Evolutionary conservation across 1,140 invertebrate genomes (phyloP), one percentile per base, ranked within the genome.

Genomic region (Leptinotarsa undecemlineata): DNA sequence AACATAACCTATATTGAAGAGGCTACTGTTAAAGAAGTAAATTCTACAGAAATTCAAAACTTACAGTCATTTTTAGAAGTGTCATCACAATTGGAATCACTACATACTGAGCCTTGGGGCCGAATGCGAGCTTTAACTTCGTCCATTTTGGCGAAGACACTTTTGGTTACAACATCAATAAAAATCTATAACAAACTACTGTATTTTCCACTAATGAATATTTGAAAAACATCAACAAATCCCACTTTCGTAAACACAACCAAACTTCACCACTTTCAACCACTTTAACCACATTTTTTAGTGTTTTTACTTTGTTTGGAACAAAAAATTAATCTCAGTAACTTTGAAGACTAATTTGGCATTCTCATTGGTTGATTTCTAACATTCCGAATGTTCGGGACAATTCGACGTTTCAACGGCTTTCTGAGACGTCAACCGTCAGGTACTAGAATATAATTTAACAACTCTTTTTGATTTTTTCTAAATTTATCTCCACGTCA

Each of bases 141-240:
- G 82, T 84, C 83, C 83, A 84, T 84, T 82, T 84, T 84, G 81
- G 77, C 72, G 75, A 77, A 77, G 73, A 69, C 68, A 78, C 73
- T 74, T 80, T 81, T 77, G 76, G 79, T 81, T 81, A 80, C 77
- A 78, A 67, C 77, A 81, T 78, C 78, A 72, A 74, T 76, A 78
- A 68, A 74, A 71, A 73, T 74, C 63, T 68, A 70, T 57, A 69
- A 77, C 73, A 67, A 42, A 74, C 69, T 48, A 71, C 19, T 47
- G 74, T 26, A 66, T 20, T 72, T 63, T 72, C 70, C 62, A 57
- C 48, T 74, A 68, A 66, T n/a, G 20, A 64, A 19, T 33, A 48
- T 63, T 51, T 73, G 48, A 68, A 70, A 73, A 71, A 64, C 77
- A 74, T 64, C 67, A 76, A 60, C 33, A 51, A 76, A 75, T 74